Evolutionary conservation across 2,888 invertebrate genomes (phyloP).

Genomic region (Charanyca ferruginea): DNA sequence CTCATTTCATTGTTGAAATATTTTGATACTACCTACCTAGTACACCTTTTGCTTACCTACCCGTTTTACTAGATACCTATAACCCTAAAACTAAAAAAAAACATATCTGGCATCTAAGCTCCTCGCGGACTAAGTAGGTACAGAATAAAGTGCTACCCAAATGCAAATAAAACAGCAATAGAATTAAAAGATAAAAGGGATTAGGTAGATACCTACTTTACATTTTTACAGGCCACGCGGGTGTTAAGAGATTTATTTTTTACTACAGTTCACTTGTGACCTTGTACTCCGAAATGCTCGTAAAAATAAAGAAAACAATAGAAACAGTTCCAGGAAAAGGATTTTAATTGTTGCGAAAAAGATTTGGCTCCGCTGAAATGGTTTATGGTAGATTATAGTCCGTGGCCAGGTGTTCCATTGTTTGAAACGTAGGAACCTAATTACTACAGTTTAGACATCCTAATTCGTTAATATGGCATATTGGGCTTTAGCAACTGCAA

Average conservation of each 20-base stretch:
- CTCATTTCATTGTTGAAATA: too few relatives aligned
- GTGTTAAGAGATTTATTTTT: conserved; percentile 14
- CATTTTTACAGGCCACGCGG: conserved; percentile 5
- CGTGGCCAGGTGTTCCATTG: not conserved
- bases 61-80: too few relatives aligned
- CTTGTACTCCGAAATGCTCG: conserved; percentile 8
- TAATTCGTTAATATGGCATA: too few relatives aligned
- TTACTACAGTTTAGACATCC: not conserved
- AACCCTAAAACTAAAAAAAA: too few relatives aligned
- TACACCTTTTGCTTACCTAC: too few relatives aligned
- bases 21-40: too few relatives aligned
- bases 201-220: conserved; percentile 19
- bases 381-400: not conserved
- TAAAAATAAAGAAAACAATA: conserved; percentile 23
- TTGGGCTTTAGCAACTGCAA: too few relatives aligned
- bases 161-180: conserved; percentile 24
- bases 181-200: conserved; percentile 19
- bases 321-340: not conserved
- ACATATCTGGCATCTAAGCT: not conserved
- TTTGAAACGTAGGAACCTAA: not conserved
- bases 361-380: not conserved
- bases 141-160: conserved; percentile 15
- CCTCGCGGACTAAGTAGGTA: not conserved
- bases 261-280: conserved; percentile 7
- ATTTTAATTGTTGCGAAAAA: conserved; percentile 9